A percentile compares a stretch with the other conserved stretches of the same genome.
These are phyloP conservation scores for Potorous gilbertii DNA, from an alignment of 2,797 vertebrate species.

Conservation along the genomic window DNA sequence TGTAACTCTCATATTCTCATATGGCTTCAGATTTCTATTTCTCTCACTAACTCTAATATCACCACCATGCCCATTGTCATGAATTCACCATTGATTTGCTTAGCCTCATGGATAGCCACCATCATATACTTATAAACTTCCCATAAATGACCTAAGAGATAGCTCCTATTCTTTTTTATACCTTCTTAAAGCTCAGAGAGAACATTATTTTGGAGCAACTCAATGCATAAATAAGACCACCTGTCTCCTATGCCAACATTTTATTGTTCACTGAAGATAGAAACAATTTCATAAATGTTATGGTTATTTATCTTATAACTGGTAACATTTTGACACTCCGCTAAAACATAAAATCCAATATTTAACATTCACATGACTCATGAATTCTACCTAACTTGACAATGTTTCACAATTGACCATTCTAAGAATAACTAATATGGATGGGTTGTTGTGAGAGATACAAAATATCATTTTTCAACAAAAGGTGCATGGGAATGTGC, in stretches of 20 bases:
- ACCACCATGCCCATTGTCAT: neutral
- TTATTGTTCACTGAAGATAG: conserved; percentile 26
- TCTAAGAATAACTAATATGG: conserved; percentile 17
- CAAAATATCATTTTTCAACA: neutral
- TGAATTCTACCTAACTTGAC: conserved; percentile 17
- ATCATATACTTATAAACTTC: neutral
- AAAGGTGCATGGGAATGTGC: neutral
- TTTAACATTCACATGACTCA: conserved; percentile 44
- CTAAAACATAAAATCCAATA: conserved; percentile 33
- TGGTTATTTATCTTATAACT: conserved; percentile 24
- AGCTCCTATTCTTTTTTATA: neutral
- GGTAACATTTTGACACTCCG: conserved; percentile 10
- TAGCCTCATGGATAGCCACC: neutral
- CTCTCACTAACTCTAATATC: neutral
- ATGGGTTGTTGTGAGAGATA: neutral
- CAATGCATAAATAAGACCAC: neutral
- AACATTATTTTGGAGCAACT: neutral
- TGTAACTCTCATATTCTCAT: neutral
- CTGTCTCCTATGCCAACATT: conserved; percentile 21
- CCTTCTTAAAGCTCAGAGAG: conserved; percentile 13
- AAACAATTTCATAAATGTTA: conserved; percentile 21
- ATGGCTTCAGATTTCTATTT: neutral
- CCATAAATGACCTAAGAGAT: neutral
- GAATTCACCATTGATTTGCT: neutral
- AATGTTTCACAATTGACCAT: conserved; percentile 30